These are phyloP conservation scores for Antechinus flavipes DNA, from an alignment of 2,113 vertebrate genomes.

Conservation along the genomic window DNA sequence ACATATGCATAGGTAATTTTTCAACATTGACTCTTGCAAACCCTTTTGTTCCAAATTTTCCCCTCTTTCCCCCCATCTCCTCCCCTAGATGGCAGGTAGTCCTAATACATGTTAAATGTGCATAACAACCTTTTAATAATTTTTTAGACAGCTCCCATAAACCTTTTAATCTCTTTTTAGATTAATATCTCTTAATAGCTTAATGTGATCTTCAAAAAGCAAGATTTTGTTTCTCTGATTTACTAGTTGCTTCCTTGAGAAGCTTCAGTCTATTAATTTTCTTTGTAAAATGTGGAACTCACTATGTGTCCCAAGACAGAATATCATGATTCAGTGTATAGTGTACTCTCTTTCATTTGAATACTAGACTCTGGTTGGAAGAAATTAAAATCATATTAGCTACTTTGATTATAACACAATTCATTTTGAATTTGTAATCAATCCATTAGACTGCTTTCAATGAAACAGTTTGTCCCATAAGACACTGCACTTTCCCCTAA, in stretches of 20 bases:
- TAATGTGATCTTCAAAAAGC: not conserved
- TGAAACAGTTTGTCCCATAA: not conserved
- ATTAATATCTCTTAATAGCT: not conserved
- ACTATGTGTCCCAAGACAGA: not conserved
- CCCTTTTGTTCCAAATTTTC: too few relatives aligned
- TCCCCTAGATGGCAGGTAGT: too few relatives aligned
- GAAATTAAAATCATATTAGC: not conserved
- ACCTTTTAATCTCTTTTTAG: not conserved
- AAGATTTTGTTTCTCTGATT: not conserved
- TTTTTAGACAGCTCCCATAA: not conserved
- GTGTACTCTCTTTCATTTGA: not conserved
- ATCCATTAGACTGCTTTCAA: not conserved
- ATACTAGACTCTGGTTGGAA: not conserved
- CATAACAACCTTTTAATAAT: not conserved
- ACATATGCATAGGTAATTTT: too few relatives aligned
- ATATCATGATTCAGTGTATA: not conserved
- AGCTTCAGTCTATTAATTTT: not conserved
- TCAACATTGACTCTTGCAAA: too few relatives aligned
- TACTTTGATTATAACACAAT: not conserved
- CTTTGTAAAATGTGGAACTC: not conserved
- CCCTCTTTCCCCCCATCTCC: too few relatives aligned
- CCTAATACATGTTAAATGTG: too few relatives aligned
- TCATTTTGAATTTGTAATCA: not conserved
- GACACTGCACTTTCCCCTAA: not conserved
- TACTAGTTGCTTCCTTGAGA: not conserved